These are phyloP conservation scores for Denticeps clupeoides DNA, from an alignment of 2,797 vertebrate genomes.

Conservation along the genomic window DNA sequence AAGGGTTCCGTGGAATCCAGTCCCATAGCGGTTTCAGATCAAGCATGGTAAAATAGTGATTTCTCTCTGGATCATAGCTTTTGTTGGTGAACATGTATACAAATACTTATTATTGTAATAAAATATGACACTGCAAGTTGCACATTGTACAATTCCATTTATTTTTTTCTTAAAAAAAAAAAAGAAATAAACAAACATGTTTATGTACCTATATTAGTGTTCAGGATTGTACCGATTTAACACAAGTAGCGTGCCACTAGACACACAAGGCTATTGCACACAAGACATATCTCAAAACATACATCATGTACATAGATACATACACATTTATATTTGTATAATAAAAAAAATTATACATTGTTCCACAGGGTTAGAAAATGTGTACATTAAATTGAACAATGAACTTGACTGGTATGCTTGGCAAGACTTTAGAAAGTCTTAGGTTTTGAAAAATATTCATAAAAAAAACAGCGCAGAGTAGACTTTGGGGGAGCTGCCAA, in stretches of 20 bases:
- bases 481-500: slow-evolving; percentile 60
- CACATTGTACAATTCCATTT: slow-evolving; percentile 47
- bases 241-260: slow-evolving; percentile 65
- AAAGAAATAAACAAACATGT: slow-evolving; percentile 57
- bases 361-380: slow-evolving; percentile 42
- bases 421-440: slow-evolving; percentile 36
- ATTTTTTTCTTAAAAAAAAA: slow-evolving; percentile 64
- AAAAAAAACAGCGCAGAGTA: slow-evolving; percentile 28
- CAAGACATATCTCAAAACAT: slow-evolving; percentile 63
- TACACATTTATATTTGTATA: slow-evolving; percentile 51
- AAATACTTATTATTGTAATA: too few relatives aligned
- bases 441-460: slow-evolving; percentile 19
- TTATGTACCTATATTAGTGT: slow-evolving; percentile 73
- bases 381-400: slow-evolving; percentile 21
- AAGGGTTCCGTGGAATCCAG: too few relatives aligned
- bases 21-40: too few relatives aligned
- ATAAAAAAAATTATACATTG: slow-evolving; percentile 37
- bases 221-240: slow-evolving; percentile 66
- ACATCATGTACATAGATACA: slow-evolving; percentile 46
- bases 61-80: too few relatives aligned
- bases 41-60: too few relatives aligned
- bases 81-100: too few relatives aligned
- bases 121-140: not conserved
- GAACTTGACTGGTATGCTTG: slow-evolving; percentile 39
- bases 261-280: slow-evolving; percentile 73